Conservation (phyloP, 2,888 invertebrate genomes). For the Perithous albicinctus region DNA sequence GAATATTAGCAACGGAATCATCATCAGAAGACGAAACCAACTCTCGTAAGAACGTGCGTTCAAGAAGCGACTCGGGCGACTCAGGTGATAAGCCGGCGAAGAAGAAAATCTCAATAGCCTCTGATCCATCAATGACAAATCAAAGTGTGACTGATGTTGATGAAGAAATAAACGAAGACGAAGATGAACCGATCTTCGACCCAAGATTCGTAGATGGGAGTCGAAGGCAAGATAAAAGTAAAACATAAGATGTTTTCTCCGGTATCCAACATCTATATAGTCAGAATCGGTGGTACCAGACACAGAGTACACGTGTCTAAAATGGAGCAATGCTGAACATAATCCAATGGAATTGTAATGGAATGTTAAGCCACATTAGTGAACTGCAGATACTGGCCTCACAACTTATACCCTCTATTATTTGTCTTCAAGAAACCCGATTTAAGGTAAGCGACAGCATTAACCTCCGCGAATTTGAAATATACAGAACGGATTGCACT, state of each 20-base stretch:
- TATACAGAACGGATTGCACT: background rate
- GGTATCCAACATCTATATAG: background rate
- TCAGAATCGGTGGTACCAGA: background rate
- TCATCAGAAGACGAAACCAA: background rate
- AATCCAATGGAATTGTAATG: background rate
- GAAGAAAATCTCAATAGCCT: too few relatives aligned
- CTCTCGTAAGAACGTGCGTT: too few relatives aligned
- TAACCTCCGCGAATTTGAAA: background rate
- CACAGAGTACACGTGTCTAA: background rate
- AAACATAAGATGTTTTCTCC: too few relatives aligned
- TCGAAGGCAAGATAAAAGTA: too few relatives aligned
- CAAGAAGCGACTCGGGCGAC: too few relatives aligned
- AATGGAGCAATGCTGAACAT: background rate
- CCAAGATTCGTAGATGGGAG: too few relatives aligned
- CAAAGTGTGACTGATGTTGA: too few relatives aligned
- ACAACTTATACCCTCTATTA: background rate
- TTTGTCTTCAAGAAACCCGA: slow-evolving; percentile 3
- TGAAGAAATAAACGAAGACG: too few relatives aligned
- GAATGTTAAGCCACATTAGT: background rate
- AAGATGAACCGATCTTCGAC: too few relatives aligned
- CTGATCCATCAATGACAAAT: too few relatives aligned
- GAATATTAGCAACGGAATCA: background rate
- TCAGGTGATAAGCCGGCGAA: too few relatives aligned
- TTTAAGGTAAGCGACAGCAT: background rate
- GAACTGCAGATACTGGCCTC: background rate